A percentile compares a stretch with the other conserved stretches of the same genome.
Conservation (phyloP, 2,113 vertebrate genomes). For the Pelobates fuscus region DNA sequence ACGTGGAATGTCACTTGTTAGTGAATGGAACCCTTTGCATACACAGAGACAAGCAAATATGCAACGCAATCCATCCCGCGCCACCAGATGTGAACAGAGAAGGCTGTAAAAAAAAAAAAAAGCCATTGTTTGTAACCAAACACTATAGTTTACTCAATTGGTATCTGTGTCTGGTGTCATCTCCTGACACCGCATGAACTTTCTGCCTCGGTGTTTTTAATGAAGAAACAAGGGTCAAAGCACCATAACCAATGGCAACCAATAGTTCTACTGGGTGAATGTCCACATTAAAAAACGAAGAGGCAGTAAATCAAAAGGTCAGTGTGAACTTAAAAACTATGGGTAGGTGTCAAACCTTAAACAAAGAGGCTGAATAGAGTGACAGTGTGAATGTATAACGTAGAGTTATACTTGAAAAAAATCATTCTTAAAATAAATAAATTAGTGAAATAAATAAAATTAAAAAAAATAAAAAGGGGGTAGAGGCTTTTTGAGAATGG, state of each 20-base stretch:
- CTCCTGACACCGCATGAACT: slow-evolving; percentile 31
- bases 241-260: slow-evolving; percentile 18
- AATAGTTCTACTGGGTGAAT: slow-evolving; percentile 7
- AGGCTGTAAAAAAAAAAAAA: too few species aligned
- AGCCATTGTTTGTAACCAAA: slow-evolving; percentile 20
- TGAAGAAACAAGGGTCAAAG: slow-evolving; percentile 19
- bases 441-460: too few species aligned
- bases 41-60: neutral
- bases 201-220: slow-evolving; percentile 10
- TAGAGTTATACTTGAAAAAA: too few species aligned
- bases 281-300: slow-evolving; percentile 4
- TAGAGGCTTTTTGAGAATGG: too few species aligned
- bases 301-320: slow-evolving; percentile 2
- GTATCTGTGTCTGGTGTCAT: slow-evolving; percentile 31
- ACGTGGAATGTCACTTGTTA: too few species aligned
- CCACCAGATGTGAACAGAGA: slow-evolving; percentile 16
- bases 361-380: too few species aligned
- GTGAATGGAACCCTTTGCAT: neutral
- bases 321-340: neutral
- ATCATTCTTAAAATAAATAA: too few species aligned
- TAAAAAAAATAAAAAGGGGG: too few species aligned
- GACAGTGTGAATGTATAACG: too few species aligned
- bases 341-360: too few species aligned
- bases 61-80: neutral
- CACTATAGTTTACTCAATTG: slow-evolving; percentile 9